Percentiles rank a stretch among this genome's conserved stretches.
Evolutionary conservation across 1,140 invertebrate genomes (phyloP).

Genomic region (Drosophila repletoides): DNA sequence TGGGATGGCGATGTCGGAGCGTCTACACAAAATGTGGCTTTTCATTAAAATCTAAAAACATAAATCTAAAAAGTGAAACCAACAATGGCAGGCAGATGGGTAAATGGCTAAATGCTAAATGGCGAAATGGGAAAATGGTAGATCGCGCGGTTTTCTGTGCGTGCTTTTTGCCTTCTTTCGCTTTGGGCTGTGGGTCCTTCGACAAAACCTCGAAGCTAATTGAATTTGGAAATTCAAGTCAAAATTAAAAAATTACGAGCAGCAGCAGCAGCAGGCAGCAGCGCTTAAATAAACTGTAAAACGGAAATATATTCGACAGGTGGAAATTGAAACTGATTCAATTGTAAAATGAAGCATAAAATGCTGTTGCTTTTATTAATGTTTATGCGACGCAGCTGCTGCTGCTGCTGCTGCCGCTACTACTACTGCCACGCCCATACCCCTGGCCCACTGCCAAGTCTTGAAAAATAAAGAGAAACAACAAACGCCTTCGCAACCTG

Average conservation of each 20-base stretch:
- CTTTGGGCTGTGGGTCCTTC: not conserved
- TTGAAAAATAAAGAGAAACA: not conserved
- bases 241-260: conserved; percentile 76
- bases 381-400: conserved; percentile 45
- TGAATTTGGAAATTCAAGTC: conserved; percentile 74
- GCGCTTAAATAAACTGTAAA: conserved; percentile 64
- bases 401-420: conserved; percentile 13
- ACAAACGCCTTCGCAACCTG: conserved; percentile 1
- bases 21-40: conserved; percentile 59
- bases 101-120: not conserved
- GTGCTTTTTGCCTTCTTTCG: conserved; percentile 20
- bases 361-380: conserved; percentile 45
- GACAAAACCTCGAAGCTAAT: conserved; percentile 56
- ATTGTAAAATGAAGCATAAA: conserved; percentile 77
- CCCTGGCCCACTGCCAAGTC: not conserved
- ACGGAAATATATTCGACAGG: conserved; percentile 77
- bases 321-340: conserved; percentile 80
- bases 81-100: conserved; percentile 41
- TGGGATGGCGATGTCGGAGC: not conserved
- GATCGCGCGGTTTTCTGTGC: not conserved
- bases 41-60: conserved; percentile 76
- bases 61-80: conserved; percentile 73
- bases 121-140: no score
- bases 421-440: not conserved
- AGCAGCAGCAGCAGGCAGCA: conserved; percentile 4